Conservation (phyloP, 1,140 invertebrate species). For the Drosophila takahashii region DNA sequence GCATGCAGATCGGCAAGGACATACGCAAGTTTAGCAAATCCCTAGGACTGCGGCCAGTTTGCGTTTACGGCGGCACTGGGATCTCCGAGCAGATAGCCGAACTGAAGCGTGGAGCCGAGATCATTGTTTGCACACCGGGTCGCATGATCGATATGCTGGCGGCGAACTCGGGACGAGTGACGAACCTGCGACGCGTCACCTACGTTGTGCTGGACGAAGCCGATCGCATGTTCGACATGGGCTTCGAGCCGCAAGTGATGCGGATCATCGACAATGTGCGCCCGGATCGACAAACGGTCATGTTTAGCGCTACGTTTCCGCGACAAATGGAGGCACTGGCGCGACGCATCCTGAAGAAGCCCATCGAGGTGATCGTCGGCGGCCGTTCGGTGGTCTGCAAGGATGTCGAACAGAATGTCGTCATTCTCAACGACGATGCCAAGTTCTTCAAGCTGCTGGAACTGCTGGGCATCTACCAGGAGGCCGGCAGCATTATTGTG, state of each 20-base stretch:
- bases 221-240: constrained; percentile 99
- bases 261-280: constrained; percentile 98
- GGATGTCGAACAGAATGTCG: constrained; percentile 98
- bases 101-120: constrained; percentile 98
- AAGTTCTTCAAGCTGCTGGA: constrained; percentile 99
- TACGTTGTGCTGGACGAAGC: constrained; percentile 99
- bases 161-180: constrained; percentile 98
- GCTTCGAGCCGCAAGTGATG: constrained; percentile 99
- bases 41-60: constrained; percentile 94
- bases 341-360: constrained; percentile 95
- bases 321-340: constrained; percentile 99
- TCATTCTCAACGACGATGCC: constrained; percentile 97
- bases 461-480: constrained; percentile 96
- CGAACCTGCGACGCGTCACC: constrained; percentile 97
- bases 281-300: constrained; percentile 98
- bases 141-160: constrained; percentile 99
- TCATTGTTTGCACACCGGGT: constrained; percentile 99
- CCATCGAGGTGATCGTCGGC: constrained; percentile 99
- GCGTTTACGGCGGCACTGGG: constrained; percentile 99
- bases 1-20: constrained; percentile 99
- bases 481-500: constrained; percentile 96
- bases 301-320: constrained; percentile 99
- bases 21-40: constrained; percentile 98
- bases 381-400: constrained; percentile 99
- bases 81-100: constrained; percentile 94